Evolutionary conservation across 1,140 invertebrate genomes (phyloP).

Genomic region (Anagrus nilaparvatae): DNA sequence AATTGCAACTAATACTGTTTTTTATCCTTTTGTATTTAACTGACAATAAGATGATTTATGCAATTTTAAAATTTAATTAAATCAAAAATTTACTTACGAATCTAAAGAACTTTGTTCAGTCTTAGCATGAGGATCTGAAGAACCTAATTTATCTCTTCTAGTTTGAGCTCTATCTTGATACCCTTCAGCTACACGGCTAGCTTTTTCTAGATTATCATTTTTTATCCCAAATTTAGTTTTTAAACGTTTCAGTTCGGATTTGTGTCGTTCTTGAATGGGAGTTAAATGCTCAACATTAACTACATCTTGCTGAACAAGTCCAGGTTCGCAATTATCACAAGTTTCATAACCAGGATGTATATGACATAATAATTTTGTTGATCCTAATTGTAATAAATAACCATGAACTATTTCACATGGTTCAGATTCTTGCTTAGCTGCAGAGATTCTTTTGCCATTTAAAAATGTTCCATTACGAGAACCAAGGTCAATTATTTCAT

Average conservation of each 20-base stretch:
- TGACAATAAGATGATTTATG: no score
- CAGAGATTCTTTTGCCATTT: conserved; percentile 66
- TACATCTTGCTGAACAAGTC: conserved; percentile 45
- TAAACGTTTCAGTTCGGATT: conserved; percentile 63
- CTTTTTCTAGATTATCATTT: conserved; percentile 38
- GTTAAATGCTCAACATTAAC: conserved; percentile 13
- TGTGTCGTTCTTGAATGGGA: conserved; percentile 44
- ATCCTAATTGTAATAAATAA: conserved; percentile 59
- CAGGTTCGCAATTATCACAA: conserved; percentile 83
- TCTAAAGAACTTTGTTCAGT: conserved; percentile 69
- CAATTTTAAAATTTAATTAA: neutral
- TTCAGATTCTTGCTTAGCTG: conserved; percentile 58
- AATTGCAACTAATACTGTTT: no score
- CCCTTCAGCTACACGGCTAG: conserved; percentile 33
- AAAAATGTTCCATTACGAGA: conserved; percentile 81
- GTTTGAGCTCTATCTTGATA: conserved; percentile 74
- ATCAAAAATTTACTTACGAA: conserved; percentile 45
- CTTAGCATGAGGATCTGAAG: conserved; percentile 71
- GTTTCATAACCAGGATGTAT: conserved; percentile 77
- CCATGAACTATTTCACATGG: conserved; percentile 58
- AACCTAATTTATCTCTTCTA: conserved; percentile 65
- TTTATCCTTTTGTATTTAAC: no score
- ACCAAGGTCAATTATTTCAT: conserved; percentile 68
- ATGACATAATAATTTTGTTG: conserved; percentile 71
- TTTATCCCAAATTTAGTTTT: conserved; percentile 74